These are phyloP conservation scores for Ophiothrix spiculata DNA, from an alignment of 35 echinoderm and acorn worm genomes.

Conservation along the genomic window DNA sequence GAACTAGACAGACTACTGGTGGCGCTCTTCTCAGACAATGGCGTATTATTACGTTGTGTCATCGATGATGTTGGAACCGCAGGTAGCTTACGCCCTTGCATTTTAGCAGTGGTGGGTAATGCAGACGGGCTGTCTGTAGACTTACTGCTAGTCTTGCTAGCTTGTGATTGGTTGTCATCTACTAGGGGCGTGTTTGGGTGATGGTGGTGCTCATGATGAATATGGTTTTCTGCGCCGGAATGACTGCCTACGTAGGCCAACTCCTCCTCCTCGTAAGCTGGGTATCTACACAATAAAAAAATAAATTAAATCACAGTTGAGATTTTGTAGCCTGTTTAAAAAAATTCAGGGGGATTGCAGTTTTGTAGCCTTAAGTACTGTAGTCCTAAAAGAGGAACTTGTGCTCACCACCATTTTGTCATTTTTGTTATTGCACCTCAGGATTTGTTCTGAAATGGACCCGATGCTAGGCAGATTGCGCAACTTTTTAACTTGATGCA, in stretches of 20 bases:
- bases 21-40: constrained; percentile 2
- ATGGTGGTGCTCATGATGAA: not conserved
- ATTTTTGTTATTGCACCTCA: too few species aligned
- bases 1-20: constrained; percentile 5
- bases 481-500: too few species aligned
- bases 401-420: too few species aligned
- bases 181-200: not conserved
- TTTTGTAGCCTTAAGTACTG: too few species aligned
- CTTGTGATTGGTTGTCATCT: not conserved
- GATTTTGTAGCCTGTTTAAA: too few species aligned
- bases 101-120: not conserved
- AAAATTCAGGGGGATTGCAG: too few species aligned
- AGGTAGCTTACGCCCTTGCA: not conserved
- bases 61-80: not conserved
- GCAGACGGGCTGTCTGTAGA: not conserved
- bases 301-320: not conserved
- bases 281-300: not conserved
- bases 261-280: constrained; percentile 2
- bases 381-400: too few species aligned
- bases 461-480: too few species aligned
- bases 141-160: not conserved
- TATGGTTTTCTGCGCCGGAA: not conserved
- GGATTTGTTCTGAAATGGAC: too few species aligned
- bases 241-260: constrained; percentile 3
- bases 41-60: not conserved